phyloP scores from a whole-genome alignment of 2,888 invertebrate species.

The Phlogophora meticulosa region DNA sequence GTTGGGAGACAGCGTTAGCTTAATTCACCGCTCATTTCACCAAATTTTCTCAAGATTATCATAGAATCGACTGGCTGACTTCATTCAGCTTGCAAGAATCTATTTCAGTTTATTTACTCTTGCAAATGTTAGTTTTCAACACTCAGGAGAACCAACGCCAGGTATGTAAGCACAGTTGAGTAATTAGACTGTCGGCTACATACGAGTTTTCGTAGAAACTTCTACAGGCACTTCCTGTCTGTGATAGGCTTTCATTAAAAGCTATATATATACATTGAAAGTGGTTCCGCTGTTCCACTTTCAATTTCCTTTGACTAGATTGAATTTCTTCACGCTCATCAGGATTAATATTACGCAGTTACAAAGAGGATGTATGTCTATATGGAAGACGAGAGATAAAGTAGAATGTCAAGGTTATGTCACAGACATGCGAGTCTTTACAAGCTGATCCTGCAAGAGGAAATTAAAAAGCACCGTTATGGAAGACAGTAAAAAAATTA shows the following conservation, averaged over 20 bases:
- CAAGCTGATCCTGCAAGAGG: background rate
- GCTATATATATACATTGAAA: constrained; percentile 45
- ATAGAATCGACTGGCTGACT: no score
- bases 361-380: constrained; percentile 1
- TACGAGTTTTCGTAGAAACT: constrained; percentile 35
- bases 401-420: constrained; percentile 19
- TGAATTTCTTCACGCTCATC: constrained; percentile 42
- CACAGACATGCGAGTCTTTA: background rate
- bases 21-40: no score
- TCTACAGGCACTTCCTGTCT: constrained; percentile 48
- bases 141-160: constrained; percentile 7
- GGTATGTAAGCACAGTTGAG: constrained; percentile 20
- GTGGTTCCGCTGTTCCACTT: constrained; percentile 36
- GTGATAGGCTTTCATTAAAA: constrained; percentile 53
- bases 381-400: background rate
- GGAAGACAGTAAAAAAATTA: background rate
- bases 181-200: constrained; percentile 54
- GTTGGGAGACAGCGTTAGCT: no score
- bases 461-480: background rate
- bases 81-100: no score
- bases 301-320: constrained; percentile 47
- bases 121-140: constrained; percentile 27
- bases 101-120: constrained; percentile 6
- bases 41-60: no score
- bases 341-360: constrained; percentile 23